A percentile compares a stretch with the other conserved stretches of the same genome.
Evolutionary conservation across 2,113 vertebrate species (phyloP).

Genomic region (Muntiacus reevesi): DNA sequence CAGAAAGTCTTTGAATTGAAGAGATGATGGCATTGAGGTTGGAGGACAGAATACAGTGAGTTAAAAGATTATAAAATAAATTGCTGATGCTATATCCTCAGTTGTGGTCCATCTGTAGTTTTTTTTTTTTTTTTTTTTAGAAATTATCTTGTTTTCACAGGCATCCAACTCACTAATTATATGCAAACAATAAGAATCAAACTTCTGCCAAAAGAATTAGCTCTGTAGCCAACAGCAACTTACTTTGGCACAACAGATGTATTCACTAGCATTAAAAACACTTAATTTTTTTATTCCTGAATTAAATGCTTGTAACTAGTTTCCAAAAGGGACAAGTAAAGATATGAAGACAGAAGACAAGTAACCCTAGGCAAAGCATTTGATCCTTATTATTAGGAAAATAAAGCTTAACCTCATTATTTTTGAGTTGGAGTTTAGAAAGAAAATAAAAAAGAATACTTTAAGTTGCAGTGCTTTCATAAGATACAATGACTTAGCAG

Average conservation of each 20-base stretch:
- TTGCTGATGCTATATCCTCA: conserved; percentile 13
- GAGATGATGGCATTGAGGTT: background rate
- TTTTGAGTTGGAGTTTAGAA: conserved; percentile 48
- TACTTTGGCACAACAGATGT: background rate
- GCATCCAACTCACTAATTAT: conserved; percentile 23
- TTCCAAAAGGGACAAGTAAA: conserved; percentile 13
- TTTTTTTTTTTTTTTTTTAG: background rate
- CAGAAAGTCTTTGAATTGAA: background rate
- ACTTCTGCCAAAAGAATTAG: conserved; percentile 53
- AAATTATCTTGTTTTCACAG: conserved; percentile 65
- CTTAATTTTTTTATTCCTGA: conserved; percentile 44
- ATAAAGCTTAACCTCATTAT: conserved; percentile 24
- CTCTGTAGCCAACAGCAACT: conserved; percentile 58
- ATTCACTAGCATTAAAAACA: conserved; percentile 47
- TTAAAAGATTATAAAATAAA: conserved; percentile 49
- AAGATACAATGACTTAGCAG: background rate
- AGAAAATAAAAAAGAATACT: conserved; percentile 9
- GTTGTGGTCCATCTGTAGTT: background rate
- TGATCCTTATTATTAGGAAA: conserved; percentile 32
- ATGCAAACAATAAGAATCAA: conserved; percentile 58
- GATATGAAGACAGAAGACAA: background rate
- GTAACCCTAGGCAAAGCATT: conserved; percentile 25
- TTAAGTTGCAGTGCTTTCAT: background rate
- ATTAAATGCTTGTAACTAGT: conserved; percentile 30
- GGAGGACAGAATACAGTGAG: background rate